Conservation (phyloP, 2,797 vertebrate genomes). For the Danionella dracula region DNA sequence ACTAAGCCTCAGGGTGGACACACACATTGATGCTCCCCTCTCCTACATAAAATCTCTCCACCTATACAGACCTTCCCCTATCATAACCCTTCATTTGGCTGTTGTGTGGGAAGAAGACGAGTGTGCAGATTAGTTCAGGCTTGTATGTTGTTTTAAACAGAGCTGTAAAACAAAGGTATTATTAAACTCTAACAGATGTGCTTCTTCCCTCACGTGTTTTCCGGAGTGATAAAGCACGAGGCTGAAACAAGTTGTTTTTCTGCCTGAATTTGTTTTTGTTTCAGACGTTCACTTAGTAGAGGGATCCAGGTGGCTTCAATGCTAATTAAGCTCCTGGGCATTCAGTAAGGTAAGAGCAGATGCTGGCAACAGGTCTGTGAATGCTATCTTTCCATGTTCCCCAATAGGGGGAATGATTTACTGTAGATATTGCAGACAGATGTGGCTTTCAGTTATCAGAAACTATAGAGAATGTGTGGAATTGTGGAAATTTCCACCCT, state of each 20-base stretch:
- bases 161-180: constrained; percentile 27
- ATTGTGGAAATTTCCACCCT: background rate
- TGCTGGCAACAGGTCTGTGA: constrained; percentile 31
- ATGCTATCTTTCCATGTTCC: constrained; percentile 18
- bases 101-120: background rate
- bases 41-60: background rate
- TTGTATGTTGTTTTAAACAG: constrained; percentile 18
- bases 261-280: constrained; percentile 44
- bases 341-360: constrained; percentile 35
- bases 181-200: constrained; percentile 42
- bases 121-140: background rate
- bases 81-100: constrained; percentile 21
- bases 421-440: background rate
- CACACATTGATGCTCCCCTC: constrained; percentile 5
- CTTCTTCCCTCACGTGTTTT: constrained; percentile 1
- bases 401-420: constrained; percentile 22
- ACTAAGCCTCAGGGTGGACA: constrained; percentile 20
- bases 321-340: constrained; percentile 46
- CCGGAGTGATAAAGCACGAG: constrained; percentile 28
- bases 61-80: constrained; percentile 27
- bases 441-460: constrained; percentile 19
- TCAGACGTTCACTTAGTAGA: constrained; percentile 31
- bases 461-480: constrained; percentile 7
- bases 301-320: constrained; percentile 46
- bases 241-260: constrained; percentile 46